These are phyloP conservation scores for Tapirus terrestris DNA, from an alignment of 2,113 vertebrate species.

Conservation along the genomic window DNA sequence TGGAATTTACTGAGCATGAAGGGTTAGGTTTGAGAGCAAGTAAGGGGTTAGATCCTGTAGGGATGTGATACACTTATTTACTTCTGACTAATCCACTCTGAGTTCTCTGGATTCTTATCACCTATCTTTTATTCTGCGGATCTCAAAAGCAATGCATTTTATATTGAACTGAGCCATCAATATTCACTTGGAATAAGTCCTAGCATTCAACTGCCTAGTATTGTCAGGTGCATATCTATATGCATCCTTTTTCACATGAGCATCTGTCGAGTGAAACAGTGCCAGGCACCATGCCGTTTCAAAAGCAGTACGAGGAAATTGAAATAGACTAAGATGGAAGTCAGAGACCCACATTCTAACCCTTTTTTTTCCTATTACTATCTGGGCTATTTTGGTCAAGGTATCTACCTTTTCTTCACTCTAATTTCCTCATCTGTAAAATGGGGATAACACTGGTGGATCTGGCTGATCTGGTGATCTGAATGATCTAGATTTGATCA, in stretches of 20 bases:
- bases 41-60: background rate
- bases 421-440: background rate
- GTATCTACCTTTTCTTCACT: background rate
- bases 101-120: background rate
- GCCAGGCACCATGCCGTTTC: background rate
- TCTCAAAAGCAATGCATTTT: constrained; percentile 3
- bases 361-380: rapidly evolving
- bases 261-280: constrained; percentile 64
- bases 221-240: constrained; percentile 52
- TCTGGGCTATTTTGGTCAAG: background rate
- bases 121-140: background rate
- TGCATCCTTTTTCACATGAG: constrained; percentile 34
- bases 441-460: background rate
- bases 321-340: background rate
- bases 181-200: constrained; percentile 57
- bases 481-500: background rate
- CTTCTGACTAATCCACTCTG: background rate
- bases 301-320: constrained; percentile 12
- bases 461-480: background rate
- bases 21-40: background rate
- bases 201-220: constrained; percentile 40
- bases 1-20: background rate
- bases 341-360: background rate
- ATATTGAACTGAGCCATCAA: background rate
- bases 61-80: background rate